These are phyloP conservation scores for Sander vitreus DNA, from an alignment of 2,113 vertebrate genomes.

Conservation along the genomic window DNA sequence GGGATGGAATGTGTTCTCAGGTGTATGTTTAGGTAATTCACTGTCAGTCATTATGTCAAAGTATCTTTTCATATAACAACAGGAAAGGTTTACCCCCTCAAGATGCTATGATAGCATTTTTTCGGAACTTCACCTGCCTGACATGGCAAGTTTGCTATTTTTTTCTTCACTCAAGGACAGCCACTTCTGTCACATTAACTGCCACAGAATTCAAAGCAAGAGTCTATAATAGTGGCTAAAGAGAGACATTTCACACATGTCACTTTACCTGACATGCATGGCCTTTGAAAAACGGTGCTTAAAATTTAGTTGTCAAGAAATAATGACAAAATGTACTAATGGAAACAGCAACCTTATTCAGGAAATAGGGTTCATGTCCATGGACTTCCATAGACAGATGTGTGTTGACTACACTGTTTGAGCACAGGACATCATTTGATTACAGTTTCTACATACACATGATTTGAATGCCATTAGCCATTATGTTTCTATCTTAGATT, in stretches of 20 bases:
- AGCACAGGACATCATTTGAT: background rate
- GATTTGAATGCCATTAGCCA: background rate
- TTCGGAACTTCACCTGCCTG: background rate
- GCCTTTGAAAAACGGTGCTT: background rate
- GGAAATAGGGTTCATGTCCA: background rate
- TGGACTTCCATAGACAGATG: background rate
- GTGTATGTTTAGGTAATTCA: background rate
- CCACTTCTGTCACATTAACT: background rate
- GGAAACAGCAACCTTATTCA: background rate
- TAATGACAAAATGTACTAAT: background rate
- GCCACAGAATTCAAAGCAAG: background rate
- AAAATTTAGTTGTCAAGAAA: background rate
- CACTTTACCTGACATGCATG: background rate
- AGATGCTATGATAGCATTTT: background rate
- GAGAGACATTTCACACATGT: background rate
- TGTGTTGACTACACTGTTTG: background rate
- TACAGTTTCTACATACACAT: background rate
- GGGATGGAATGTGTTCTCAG: background rate
- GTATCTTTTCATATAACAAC: background rate
- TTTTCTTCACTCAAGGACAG: background rate
- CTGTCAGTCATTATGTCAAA: background rate
- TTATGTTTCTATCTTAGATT: conserved; percentile 15
- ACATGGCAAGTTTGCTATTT: background rate
- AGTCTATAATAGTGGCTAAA: background rate
- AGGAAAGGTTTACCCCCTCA: background rate